Conservation (phyloP, 2,113 vertebrate species). For the Physeter macrocephalus region DNA sequence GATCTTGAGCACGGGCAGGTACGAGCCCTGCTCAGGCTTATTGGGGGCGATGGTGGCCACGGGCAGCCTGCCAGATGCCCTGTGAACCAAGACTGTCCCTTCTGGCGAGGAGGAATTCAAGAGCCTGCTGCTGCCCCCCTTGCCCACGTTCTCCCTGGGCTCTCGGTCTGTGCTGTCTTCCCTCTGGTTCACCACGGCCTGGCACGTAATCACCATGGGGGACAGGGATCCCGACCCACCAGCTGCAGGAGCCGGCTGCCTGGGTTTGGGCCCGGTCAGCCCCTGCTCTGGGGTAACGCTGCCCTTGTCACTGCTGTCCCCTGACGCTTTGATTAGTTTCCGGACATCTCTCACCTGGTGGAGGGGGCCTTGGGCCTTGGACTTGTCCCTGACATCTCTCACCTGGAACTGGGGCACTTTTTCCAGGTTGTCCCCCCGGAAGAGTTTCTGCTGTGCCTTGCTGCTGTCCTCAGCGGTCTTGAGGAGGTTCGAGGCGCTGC, state of each 20-base stretch:
- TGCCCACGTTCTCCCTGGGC: slow-evolving; percentile 26
- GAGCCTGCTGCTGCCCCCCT: background rate
- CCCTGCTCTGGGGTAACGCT: slow-evolving; percentile 78
- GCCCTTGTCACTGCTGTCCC: slow-evolving; percentile 84
- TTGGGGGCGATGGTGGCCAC: slow-evolving; percentile 81
- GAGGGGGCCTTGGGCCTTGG: slow-evolving; percentile 87
- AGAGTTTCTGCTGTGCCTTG: slow-evolving; percentile 72
- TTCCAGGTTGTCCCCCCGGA: slow-evolving; percentile 85
- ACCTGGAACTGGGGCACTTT: slow-evolving; percentile 94
- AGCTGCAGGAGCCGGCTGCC: slow-evolving; percentile 74
- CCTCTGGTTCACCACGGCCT: slow-evolving; percentile 86
- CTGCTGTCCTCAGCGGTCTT: slow-evolving; percentile 79
- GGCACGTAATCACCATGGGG: slow-evolving; percentile 95
- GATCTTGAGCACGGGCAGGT: slow-evolving; percentile 78
- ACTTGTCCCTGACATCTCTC: slow-evolving; percentile 91
- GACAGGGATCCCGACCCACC: slow-evolving; percentile 80
- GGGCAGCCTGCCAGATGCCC: slow-evolving; percentile 78
- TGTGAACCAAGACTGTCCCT: slow-evolving; percentile 80
- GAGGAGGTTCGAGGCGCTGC: slow-evolving; percentile 55
- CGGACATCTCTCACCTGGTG: slow-evolving; percentile 96
- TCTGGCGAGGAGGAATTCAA: slow-evolving; percentile 75
- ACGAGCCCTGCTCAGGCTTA: slow-evolving; percentile 79
- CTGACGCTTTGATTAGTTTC: slow-evolving; percentile 93
- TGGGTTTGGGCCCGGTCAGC: slow-evolving; percentile 78
- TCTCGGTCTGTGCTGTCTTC: slow-evolving; percentile 69